Evolutionary conservation across 2,888 invertebrate genomes (phyloP), one percentile per base, ranked within the genome.

Genomic region (Noctua janthina): DNA sequence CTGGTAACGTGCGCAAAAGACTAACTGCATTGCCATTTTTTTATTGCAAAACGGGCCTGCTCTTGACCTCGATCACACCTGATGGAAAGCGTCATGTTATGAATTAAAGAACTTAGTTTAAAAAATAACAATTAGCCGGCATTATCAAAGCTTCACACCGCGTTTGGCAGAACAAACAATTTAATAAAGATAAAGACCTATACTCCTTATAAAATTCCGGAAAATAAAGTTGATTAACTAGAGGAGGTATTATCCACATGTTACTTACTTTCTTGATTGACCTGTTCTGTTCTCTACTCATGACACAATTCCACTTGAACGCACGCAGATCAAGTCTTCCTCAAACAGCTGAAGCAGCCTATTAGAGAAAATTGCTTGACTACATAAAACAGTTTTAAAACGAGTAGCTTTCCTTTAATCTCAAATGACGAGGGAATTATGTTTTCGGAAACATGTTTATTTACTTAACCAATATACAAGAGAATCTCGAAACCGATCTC

Each of bases 401-500:
- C 59, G 51, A 67, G 20, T 17, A 67, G 39, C 43, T 39, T 82
- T 67, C 46, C 51, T 78, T 62, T 54, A n/a, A 49, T 49, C 73
- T 39, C 29, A 68, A 84, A 54, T 43, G 56, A 46, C 46, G 29
- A 39, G 15, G 51, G 46, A 59, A 59, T 68, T 54, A 71, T 71
- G 54, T 62, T 73, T 59, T 54, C n/a, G 39, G 59, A 29, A 73
- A 78, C 77, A 43, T 64, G 69, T 66, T 66, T 70, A 80, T 70
- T 59, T 79, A 74, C 73, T 74, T 74, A 74, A 64, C 17, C 51
- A 49, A 80, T 80, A 70, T 70, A 51, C 23, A 20, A 29, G 29
- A 43, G 59, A 54, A 70, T 68, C 64, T 72, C 35, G 39, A 39
- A 13, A 71, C 56, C 51, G 85, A 81, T 84, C 39, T 68, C 49